These are phyloP conservation scores for Antidorcas marsupialis DNA, from an alignment of 2,113 vertebrate genomes.

Conservation along the genomic window DNA sequence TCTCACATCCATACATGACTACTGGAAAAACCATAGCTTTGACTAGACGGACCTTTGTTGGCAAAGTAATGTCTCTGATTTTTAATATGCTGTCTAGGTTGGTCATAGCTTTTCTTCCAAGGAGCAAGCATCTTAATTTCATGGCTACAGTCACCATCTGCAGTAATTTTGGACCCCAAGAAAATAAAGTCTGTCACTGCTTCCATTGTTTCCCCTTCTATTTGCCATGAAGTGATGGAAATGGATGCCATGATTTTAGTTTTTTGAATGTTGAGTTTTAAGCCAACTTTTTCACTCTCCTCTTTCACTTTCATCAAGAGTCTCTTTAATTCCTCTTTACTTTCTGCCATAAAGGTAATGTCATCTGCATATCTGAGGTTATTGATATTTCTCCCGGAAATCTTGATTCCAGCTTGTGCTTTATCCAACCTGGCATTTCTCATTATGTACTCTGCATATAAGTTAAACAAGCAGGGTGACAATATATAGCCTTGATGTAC, in stretches of 20 bases:
- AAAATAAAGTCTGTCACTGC: neutral
- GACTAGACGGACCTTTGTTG: neutral
- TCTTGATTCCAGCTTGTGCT: neutral
- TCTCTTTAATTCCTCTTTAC: neutral
- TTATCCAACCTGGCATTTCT: neutral
- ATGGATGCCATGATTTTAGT: neutral
- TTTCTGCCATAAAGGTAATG: neutral
- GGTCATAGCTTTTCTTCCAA: neutral
- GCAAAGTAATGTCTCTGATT: neutral
- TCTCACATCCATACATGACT: neutral
- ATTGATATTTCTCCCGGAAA: neutral
- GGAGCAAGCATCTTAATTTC: neutral
- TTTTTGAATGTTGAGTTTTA: neutral
- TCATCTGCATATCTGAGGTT: neutral
- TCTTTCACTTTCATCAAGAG: neutral
- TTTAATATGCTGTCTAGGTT: neutral
- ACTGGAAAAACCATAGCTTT: neutral
- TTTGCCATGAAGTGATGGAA: neutral
- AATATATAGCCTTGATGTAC: neutral
- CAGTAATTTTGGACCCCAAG: neutral
- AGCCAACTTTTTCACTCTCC: neutral
- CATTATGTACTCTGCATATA: neutral
- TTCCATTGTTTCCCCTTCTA: neutral
- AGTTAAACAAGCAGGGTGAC: neutral
- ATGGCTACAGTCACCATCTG: neutral